A percentile compares a stretch with the other conserved stretches of the same genome.
These are phyloP conservation scores for Melanerpes aurifrons DNA, from an alignment of 2,113 vertebrate species.

Conservation along the genomic window DNA sequence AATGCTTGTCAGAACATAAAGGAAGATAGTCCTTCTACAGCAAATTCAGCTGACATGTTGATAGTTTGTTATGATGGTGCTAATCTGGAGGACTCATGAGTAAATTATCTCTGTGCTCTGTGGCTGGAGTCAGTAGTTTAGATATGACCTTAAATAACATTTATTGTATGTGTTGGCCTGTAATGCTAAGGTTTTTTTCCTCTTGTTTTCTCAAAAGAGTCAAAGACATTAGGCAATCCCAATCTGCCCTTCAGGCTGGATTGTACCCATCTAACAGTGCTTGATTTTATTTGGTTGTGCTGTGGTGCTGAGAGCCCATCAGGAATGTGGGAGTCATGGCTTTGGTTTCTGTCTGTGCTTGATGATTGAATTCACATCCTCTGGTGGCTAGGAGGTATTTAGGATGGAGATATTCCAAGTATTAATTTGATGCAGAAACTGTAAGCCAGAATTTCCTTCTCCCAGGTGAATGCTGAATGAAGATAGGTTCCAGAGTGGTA, in stretches of 20 bases:
- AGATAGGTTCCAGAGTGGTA: not conserved
- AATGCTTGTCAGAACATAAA: not conserved
- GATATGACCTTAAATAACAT: not conserved
- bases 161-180: not conserved
- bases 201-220: not conserved
- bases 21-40: not conserved
- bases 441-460: not conserved
- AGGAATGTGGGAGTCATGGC: not conserved
- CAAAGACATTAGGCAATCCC: not conserved
- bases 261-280: not conserved
- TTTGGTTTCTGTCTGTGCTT: not conserved
- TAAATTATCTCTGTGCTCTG: not conserved
- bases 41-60: not conserved
- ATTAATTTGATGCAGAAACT: conserved; percentile 16
- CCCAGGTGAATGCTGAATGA: not conserved
- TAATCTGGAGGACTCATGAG: not conserved
- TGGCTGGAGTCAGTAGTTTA: not conserved
- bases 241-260: not conserved
- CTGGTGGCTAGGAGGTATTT: not conserved
- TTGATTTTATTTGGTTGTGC: not conserved
- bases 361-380: not conserved
- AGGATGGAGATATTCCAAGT: conserved; percentile 30
- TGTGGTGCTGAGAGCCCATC: not conserved
- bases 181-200: not conserved
- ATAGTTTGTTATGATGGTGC: not conserved